Conservation (phyloP, 2,113 vertebrate genomes). For the Prunella fulvescens region DNA sequence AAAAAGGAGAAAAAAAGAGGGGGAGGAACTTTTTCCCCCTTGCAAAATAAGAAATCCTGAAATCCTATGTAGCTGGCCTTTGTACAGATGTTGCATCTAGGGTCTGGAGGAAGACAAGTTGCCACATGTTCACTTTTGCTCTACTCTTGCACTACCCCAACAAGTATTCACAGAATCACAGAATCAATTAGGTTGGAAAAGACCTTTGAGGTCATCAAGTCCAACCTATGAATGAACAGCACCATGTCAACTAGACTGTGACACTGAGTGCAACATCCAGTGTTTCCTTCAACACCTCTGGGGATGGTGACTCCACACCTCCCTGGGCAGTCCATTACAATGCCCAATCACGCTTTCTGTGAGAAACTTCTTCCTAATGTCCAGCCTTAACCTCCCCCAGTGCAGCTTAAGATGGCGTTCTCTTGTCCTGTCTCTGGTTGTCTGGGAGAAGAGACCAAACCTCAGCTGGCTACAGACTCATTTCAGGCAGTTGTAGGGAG, state of each 20-base stretch:
- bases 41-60: not conserved
- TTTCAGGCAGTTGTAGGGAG: not conserved
- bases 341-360: not conserved
- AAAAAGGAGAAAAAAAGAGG: not conserved
- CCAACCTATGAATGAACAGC: not conserved
- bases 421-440: not conserved
- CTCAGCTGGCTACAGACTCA: not conserved
- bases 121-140: not conserved
- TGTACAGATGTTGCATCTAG: not conserved
- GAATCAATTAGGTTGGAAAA: not conserved
- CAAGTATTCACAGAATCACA: not conserved
- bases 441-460: not conserved
- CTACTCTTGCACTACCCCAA: not conserved
- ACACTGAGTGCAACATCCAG: not conserved
- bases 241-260: not conserved
- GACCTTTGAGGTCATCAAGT: not conserved
- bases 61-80: not conserved
- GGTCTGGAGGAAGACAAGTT: not conserved
- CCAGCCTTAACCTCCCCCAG: not conserved
- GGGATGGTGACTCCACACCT: not conserved
- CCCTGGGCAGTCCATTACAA: not conserved
- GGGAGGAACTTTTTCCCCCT: not conserved
- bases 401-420: not conserved
- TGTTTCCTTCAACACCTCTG: not conserved
- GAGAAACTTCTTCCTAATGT: not conserved